Percentiles rank a stretch among this genome's conserved stretches.
Conservation (phyloP, 2,888 invertebrate species). For the Deladenus siricidicola region DNA sequence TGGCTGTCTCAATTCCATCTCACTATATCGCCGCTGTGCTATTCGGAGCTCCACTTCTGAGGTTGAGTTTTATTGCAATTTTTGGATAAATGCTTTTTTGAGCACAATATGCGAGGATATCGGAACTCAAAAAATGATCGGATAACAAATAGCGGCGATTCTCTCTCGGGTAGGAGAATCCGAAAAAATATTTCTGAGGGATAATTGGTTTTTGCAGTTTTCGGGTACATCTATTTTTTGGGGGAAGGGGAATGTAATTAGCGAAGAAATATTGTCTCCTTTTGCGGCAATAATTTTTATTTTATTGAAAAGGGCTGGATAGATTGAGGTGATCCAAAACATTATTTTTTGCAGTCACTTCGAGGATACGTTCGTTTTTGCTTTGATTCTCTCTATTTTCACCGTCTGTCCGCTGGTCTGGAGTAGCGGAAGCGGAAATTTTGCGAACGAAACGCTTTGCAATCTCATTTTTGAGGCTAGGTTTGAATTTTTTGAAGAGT, state of each 20-base stretch:
- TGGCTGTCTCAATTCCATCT: background rate
- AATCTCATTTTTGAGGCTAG: background rate
- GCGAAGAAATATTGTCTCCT: too few relatives aligned
- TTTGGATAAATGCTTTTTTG: background rate
- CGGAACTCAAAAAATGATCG: background rate
- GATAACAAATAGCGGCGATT: background rate
- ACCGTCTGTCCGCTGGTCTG: constrained; percentile 15
- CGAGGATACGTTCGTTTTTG: constrained; percentile 17
- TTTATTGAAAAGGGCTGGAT: background rate
- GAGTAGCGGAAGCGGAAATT: background rate
- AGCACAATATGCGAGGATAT: too few relatives aligned
- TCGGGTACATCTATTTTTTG: too few relatives aligned
- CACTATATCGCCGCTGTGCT: constrained; percentile 22
- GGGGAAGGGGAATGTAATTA: too few relatives aligned
- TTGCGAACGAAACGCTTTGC: background rate
- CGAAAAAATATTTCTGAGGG: too few relatives aligned
- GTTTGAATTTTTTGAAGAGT: background rate
- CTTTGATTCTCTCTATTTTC: constrained; percentile 9
- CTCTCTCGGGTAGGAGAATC: too few relatives aligned
- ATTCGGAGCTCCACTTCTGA: constrained; percentile 37
- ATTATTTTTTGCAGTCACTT: constrained; percentile 12
- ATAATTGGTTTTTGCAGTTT: too few relatives aligned
- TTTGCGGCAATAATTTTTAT: background rate
- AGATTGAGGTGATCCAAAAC: background rate
- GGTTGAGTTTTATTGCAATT: background rate